Evolutionary conservation across 2,797 vertebrate genomes (phyloP).

Genomic region (Mustela erminea): DNA sequence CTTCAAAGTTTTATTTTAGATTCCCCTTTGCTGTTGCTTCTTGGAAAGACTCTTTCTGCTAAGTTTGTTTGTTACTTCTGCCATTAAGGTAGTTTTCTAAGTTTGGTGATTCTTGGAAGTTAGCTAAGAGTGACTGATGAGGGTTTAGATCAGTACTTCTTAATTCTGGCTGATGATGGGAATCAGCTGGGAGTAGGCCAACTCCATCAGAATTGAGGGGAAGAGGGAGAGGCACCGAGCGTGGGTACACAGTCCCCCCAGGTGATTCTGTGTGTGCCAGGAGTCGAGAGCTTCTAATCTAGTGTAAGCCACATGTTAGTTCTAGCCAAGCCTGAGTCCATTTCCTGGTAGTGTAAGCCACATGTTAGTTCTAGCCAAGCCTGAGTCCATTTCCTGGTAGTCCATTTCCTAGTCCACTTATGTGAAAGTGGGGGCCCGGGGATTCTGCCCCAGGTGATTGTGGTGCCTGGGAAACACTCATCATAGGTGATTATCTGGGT

Average conservation of each 20-base stretch:
- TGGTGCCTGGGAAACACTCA: not conserved
- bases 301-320: not conserved
- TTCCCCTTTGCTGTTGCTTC: not conserved
- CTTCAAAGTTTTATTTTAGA: not conserved
- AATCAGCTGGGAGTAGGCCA: not conserved
- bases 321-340: not conserved
- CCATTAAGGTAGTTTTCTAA: not conserved
- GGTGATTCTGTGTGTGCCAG: no score
- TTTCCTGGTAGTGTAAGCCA: not conserved
- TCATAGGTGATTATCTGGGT: not conserved
- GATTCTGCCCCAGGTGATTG: not conserved
- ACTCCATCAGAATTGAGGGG: not conserved
- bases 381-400: not conserved
- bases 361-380: not conserved
- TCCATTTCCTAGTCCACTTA: no score
- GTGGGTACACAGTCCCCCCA: not conserved
- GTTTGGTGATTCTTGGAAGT: not conserved
- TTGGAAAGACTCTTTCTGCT: not conserved
- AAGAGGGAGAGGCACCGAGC: not conserved
- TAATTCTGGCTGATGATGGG: not conserved
- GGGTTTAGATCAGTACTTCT: not conserved
- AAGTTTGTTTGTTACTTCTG: not conserved
- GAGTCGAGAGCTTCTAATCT: not conserved
- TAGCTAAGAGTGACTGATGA: not conserved
- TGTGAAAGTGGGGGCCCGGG: not conserved